Evolutionary conservation across 2,888 invertebrate genomes (phyloP), one percentile per base, ranked within the genome.

Genomic region (Pterobdella sp.): DNA sequence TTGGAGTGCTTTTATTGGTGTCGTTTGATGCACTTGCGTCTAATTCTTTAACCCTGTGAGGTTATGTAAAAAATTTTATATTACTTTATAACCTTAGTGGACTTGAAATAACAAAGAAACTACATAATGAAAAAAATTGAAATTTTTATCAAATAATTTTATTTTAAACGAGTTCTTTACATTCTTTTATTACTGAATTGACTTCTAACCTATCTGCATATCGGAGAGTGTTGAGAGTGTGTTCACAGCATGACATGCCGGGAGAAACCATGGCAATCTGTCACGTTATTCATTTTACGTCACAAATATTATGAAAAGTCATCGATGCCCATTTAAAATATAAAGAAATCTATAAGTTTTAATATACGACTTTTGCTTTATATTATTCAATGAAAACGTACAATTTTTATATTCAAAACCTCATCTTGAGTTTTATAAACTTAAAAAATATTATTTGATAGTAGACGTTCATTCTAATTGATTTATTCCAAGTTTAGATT

Each of bases 201-300:
- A n/a, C n/a, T n/a, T n/a, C n/a, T n/a, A n/a, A 76, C 84, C 86
- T 88, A 87, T 98, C 95, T 1, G 97, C 97, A 85, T 98, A 98
- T 77, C 97, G 88, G 74, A 98, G 87, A 66, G 98, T 98, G 86
- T 98, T 98, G 76, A 98, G 87, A 74, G 96, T 94, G 86, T 98
- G 96, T 83, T 98, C 98, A 84, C 95, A 96, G 69, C 94, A 94
- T 81, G 90, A 90, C 86, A 95, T 88, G 72, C 96, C 94, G 34
- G 98, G 98, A 76, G 95, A 95, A 80, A 98, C 93, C 95, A 97
- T 98, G 74, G 98, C 96, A 84, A 98, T 96, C 88, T 88, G 60
- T 42, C 42, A 7, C 42, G 42, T 42, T 42, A 14, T 42, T 42
- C 7, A 18, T 7, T 42, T 14, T 7, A 42, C 49, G 22, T 42